Conservation (phyloP, 2,888 invertebrate species). For the Diadegma fenestrale region DNA sequence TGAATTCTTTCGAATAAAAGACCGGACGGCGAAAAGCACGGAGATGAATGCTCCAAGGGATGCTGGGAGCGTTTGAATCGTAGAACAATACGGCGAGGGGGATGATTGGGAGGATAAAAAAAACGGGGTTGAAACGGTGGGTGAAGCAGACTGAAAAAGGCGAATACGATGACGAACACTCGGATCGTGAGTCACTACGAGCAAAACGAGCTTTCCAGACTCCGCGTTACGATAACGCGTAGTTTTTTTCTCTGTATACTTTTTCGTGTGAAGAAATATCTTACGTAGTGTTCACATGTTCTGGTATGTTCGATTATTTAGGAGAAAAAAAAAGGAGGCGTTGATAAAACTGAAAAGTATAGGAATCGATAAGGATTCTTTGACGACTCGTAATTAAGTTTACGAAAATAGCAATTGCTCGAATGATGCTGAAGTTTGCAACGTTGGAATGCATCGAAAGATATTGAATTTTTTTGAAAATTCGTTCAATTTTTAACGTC, state of each 20-base stretch:
- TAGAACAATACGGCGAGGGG: conserved; percentile 13
- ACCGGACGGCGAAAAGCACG: not conserved
- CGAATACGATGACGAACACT: conserved; percentile 53
- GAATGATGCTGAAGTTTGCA: no score
- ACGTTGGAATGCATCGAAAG: no score
- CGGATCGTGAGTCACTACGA: conserved; percentile 54
- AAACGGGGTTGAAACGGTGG: conserved; percentile 26
- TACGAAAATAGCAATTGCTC: conserved; percentile 8
- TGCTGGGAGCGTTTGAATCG: conserved; percentile 22
- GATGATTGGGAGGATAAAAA: conserved; percentile 19
- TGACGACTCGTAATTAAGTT: conserved; percentile 28
- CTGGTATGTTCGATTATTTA: conserved; percentile 33
- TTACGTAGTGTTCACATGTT: not conserved
- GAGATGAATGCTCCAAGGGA: conserved; percentile 17
- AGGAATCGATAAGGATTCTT: conserved; percentile 53
- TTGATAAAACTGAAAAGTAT: conserved; percentile 49
- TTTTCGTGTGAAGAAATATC: not conserved
- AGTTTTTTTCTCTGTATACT: not conserved
- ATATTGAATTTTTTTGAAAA: no score
- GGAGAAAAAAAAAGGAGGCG: conserved; percentile 35
- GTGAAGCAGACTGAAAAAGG: conserved; percentile 44
- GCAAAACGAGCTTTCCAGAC: conserved; percentile 54
- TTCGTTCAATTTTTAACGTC: no score
- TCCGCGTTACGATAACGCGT: conserved; percentile 38
- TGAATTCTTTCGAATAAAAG: conserved; percentile 58